Evolutionary conservation across 2,797 vertebrate genomes (phyloP).

Genomic region (Rhinogobio ventralis): DNA sequence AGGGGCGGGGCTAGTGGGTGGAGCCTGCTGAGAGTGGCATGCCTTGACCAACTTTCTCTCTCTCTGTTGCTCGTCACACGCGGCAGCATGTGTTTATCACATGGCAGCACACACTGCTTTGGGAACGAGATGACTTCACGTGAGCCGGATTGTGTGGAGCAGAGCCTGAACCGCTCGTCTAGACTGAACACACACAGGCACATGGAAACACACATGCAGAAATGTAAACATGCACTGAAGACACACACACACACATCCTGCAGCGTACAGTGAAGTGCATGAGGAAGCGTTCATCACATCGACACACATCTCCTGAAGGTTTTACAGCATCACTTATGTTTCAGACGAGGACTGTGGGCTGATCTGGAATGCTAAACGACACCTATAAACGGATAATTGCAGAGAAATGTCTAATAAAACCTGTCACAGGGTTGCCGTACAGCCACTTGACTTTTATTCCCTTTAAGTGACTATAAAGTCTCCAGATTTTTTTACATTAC

Average conservation of each 20-base stretch:
- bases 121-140: conserved; percentile 59
- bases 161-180: background rate
- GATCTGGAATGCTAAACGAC: background rate
- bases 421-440: background rate
- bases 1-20: background rate
- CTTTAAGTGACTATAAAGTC: background rate
- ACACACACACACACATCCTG: background rate
- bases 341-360: background rate
- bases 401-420: background rate
- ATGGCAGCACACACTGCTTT: conserved; percentile 69
- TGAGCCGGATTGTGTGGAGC: conserved; percentile 52
- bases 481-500: background rate
- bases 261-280: background rate
- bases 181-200: conserved; percentile 43
- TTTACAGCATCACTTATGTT: background rate
- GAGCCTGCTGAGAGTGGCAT: background rate
- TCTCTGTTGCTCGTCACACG: conserved; percentile 61
- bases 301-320: background rate
- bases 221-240: conserved; percentile 7
- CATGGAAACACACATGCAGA: conserved; percentile 23
- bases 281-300: background rate
- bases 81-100: conserved; percentile 76
- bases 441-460: background rate
- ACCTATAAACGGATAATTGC: background rate
- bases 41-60: conserved; percentile 4